Conservation (phyloP, 2,888 invertebrate species). For the Epirrhoe tristata region DNA sequence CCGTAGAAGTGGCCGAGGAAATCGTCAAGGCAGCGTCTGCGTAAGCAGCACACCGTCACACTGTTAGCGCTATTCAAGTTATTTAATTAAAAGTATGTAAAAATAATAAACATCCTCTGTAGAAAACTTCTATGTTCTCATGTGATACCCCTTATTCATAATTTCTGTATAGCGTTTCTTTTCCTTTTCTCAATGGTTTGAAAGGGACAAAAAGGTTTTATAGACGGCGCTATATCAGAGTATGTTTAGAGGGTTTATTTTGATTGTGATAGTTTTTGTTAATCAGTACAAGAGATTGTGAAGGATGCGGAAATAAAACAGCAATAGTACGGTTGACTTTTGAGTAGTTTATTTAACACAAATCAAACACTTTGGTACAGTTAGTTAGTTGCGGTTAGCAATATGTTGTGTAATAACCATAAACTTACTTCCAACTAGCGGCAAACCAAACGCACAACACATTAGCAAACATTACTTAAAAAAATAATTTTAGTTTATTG, state of each 20-base stretch:
- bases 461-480: slow-evolving; percentile 64
- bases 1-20: slow-evolving; percentile 97
- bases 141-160: background rate
- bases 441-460: slow-evolving; percentile 71
- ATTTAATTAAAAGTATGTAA: slow-evolving; percentile 65
- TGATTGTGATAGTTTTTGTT: slow-evolving; percentile 13
- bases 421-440: slow-evolving; percentile 63
- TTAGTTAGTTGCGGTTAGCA: slow-evolving; percentile 79
- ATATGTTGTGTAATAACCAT: slow-evolving; percentile 65
- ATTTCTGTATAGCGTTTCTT: background rate
- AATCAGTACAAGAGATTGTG: slow-evolving; percentile 2
- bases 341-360: slow-evolving; percentile 85
- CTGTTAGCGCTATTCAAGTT: slow-evolving; percentile 68
- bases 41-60: slow-evolving; percentile 52
- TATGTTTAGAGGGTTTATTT: slow-evolving; percentile 7
- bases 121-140: slow-evolving; percentile 44
- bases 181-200: background rate
- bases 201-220: background rate
- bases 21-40: slow-evolving; percentile 92
- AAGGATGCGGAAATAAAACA: slow-evolving; percentile 60
- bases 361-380: slow-evolving; percentile 86
- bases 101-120: slow-evolving; percentile 66
- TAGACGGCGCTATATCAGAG: background rate
- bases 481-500: slow-evolving; percentile 50
- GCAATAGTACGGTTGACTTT: slow-evolving; percentile 71